phyloP scores from a whole-genome alignment of 2,797 vertebrate genomes.

The Cossypha polioptera region DNA sequence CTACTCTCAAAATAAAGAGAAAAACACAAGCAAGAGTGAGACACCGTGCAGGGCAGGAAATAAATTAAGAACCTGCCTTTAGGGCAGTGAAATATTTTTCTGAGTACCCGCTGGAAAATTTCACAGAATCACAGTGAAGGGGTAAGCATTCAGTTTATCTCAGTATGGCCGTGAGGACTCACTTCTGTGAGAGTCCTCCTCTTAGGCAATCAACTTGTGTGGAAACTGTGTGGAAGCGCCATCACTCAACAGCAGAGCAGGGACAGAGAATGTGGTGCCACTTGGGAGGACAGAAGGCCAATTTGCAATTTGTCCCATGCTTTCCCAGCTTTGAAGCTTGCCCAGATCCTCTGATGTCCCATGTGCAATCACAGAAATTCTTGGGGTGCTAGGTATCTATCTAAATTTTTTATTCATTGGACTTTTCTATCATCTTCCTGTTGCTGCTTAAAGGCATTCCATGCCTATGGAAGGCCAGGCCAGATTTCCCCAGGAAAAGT shows the following conservation, averaged over 20 bases:
- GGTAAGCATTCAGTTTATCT: not conserved
- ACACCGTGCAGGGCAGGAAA: constrained; percentile 56
- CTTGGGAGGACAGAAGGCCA: not conserved
- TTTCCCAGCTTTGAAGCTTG: not conserved
- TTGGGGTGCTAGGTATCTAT: not conserved
- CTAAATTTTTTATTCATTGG: not conserved
- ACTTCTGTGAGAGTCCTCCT: not conserved
- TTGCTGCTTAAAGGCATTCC: not conserved
- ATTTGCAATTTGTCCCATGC: not conserved
- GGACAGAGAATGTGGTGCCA: accelerated
- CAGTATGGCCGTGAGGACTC: not conserved
- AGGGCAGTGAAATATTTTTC: constrained; percentile 11
- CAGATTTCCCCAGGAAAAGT: not conserved
- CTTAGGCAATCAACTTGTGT: not conserved
- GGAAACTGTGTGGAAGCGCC: not conserved
- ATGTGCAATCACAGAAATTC: not conserved
- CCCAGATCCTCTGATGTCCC: not conserved
- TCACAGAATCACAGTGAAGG: not conserved
- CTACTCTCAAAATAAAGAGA: constrained; percentile 41
- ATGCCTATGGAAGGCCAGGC: not conserved
- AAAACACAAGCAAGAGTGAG: constrained; percentile 38
- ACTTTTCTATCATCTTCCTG: not conserved
- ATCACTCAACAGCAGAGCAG: not conserved
- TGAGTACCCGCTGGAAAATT: constrained; percentile 16
- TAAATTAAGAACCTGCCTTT: constrained; percentile 63